Conservation (phyloP, 2,797 vertebrate genomes). For the Delichon dasypus region DNA sequence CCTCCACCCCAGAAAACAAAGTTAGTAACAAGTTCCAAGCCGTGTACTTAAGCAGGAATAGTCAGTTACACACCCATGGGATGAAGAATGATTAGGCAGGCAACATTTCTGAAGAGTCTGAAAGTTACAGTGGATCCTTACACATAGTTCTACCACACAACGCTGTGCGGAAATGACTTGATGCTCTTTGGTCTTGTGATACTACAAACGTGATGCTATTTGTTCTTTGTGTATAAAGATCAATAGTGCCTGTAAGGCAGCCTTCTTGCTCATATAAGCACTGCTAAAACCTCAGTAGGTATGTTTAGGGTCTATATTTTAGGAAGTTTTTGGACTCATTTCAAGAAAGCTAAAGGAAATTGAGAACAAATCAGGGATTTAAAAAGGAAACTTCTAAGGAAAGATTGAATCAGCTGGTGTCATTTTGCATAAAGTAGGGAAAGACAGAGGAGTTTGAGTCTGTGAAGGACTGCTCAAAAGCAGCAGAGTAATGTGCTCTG, state of each 20-base stretch:
- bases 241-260: background rate
- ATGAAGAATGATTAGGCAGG: background rate
- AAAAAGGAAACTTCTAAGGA: background rate
- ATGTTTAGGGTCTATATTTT: background rate
- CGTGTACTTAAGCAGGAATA: background rate
- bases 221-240: background rate
- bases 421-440: background rate
- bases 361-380: background rate
- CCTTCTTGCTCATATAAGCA: background rate
- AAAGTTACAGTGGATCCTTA: background rate
- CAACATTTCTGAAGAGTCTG: background rate
- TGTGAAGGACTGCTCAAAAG: background rate
- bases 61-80: background rate
- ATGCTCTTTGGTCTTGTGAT: background rate
- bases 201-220: background rate
- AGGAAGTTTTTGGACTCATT: background rate
- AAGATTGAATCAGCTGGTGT: background rate
- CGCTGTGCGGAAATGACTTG: background rate
- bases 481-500: background rate
- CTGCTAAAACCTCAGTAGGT: background rate
- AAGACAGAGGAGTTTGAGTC: background rate
- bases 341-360: background rate
- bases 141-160: fast-evolving
- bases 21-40: background rate
- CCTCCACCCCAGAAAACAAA: background rate